These are phyloP conservation scores for Lethenteron reissneri DNA, from an alignment of 2,113 vertebrate species.

Conservation along the genomic window DNA sequence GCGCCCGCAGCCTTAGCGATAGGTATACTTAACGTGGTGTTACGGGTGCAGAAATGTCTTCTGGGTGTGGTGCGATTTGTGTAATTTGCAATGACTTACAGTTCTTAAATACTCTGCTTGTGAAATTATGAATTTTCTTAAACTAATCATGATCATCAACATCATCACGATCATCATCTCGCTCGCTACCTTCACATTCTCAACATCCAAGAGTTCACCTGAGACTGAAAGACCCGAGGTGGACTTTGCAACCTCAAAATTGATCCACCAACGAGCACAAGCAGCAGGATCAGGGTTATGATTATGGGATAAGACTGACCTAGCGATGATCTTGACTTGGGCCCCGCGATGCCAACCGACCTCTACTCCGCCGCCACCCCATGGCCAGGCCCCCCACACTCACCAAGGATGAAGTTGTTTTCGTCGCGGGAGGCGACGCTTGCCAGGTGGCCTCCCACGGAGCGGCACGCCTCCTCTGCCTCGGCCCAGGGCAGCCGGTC, in stretches of 20 bases:
- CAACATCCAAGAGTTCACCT: not conserved
- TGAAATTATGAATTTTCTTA: too few species aligned
- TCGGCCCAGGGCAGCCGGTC: constrained; percentile 53
- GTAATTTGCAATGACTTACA: too few species aligned
- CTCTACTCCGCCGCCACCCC: not conserved
- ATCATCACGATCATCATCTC: too few species aligned
- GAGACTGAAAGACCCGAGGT: not conserved
- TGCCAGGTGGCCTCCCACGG: constrained; percentile 53
- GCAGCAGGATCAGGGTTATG: not conserved
- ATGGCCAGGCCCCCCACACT: constrained; percentile 19
- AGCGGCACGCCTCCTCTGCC: constrained; percentile 45
- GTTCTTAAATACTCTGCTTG: too few species aligned
- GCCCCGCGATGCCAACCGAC: not conserved
- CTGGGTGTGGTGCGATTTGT: too few species aligned
- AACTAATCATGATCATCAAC: too few species aligned
- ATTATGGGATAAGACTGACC: not conserved
- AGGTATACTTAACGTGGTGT: too few species aligned
- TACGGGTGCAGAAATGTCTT: too few species aligned
- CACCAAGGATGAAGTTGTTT: constrained; percentile 62
- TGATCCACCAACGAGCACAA: not conserved
- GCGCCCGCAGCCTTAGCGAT: too few species aligned
- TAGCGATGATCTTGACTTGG: not conserved
- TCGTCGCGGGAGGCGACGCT: constrained; percentile 71
- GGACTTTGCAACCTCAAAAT: not conserved
- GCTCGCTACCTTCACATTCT: too few species aligned